A percentile compares a stretch with the other conserved stretches of the same genome.
phyloP scores from a whole-genome alignment of 2,888 invertebrate genomes.

The Malacosoma neustria region DNA sequence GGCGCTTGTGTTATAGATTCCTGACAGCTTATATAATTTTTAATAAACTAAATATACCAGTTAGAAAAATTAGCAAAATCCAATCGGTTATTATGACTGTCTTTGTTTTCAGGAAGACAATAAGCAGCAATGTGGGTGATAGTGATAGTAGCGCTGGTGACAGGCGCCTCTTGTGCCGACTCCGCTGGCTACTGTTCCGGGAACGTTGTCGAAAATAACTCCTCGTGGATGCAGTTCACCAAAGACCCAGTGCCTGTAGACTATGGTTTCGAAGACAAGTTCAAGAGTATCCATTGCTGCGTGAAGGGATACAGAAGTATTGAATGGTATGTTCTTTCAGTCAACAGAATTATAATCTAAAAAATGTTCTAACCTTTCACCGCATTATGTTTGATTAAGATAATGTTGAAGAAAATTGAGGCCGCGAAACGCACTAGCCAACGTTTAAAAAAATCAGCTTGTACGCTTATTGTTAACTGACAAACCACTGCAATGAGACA shows the following conservation, averaged over 20 bases:
- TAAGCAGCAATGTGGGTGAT: conserved; percentile 37
- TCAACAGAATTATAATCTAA: no score
- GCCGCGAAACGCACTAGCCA: no score
- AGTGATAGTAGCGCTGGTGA: conserved; percentile 32
- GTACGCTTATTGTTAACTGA: no score
- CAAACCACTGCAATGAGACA: no score
- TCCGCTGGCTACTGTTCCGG: conserved; percentile 73
- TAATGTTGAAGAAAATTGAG: no score
- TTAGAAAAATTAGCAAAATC: no score
- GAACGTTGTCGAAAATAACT: conserved; percentile 72
- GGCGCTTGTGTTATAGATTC: no score
- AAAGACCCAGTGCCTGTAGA: conserved; percentile 81
- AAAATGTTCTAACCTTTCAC: no score
- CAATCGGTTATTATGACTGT: background rate
- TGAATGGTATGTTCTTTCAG: conserved; percentile 80
- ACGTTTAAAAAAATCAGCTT: no score
- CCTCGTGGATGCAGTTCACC: conserved; percentile 81
- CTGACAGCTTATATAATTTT: no score
- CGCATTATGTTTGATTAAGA: no score
- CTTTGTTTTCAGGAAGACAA: conserved; percentile 29
- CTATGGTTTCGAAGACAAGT: conserved; percentile 79
- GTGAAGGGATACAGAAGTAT: conserved; percentile 85
- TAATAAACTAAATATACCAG: no score
- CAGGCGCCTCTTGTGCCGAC: conserved; percentile 26
- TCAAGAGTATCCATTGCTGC: conserved; percentile 86